These are phyloP conservation scores for Mesochorus sp. DNA, from an alignment of 2,888 invertebrate genomes.

Conservation along the genomic window DNA sequence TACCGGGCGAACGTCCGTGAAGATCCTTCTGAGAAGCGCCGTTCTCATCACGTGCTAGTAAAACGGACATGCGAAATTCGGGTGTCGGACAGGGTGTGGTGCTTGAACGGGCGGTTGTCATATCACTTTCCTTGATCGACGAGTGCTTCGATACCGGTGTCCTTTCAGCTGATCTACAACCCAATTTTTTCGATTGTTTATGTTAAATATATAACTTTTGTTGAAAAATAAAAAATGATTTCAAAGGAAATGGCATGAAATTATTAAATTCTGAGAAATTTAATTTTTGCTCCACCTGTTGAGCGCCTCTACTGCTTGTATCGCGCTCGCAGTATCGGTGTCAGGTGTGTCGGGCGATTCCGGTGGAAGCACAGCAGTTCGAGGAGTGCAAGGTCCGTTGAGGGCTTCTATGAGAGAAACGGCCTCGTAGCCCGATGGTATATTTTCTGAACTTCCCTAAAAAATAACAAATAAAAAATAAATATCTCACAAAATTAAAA, in stretches of 20 bases:
- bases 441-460: conserved; percentile 90
- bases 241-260: too few species aligned
- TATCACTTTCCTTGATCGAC: conserved; percentile 75
- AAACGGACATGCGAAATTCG: conserved; percentile 89
- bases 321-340: conserved; percentile 85
- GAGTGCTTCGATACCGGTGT: conserved; percentile 77
- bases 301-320: conserved; percentile 87
- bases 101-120: conserved; percentile 68
- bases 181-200: too few species aligned
- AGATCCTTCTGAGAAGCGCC: conserved; percentile 78
- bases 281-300: conserved; percentile 82
- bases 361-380: conserved; percentile 80
- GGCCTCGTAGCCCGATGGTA: conserved; percentile 96
- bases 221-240: neutral
- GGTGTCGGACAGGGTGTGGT: conserved; percentile 79
- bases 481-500: neutral
- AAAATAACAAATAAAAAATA: conserved; percentile 20
- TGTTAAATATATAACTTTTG: neutral
- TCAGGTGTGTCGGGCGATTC: conserved; percentile 85
- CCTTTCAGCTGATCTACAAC: conserved; percentile 76
- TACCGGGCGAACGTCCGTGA: conserved; percentile 76
- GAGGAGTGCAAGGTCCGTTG: conserved; percentile 92
- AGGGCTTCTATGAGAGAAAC: conserved; percentile 97
- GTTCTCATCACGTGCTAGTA: conserved; percentile 87
- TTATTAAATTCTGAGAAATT: too few species aligned